Base-by-base conservation (phyloP, 2,888 invertebrate genomes). In the Protodeltote pygarga region DNA sequence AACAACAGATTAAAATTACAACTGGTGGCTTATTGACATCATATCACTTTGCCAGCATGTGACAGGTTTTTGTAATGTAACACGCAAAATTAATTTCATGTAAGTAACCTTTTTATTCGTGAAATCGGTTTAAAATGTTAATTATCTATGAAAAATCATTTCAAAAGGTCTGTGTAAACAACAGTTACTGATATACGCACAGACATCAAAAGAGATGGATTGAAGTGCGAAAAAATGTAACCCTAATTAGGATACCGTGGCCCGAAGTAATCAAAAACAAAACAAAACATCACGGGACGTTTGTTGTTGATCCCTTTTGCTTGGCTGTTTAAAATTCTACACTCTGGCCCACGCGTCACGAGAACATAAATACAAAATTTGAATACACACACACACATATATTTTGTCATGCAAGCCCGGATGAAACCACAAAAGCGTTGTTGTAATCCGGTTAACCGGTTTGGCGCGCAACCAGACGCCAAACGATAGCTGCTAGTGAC, bases 401-500 rank as follows among this genome's bases (percentile, higher is more conserved):
- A 71, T 79, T n/a, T 76, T 76, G 73, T 73, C 71, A 75, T 67
- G 62, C 63, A 63, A 61, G 61, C 61, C 65, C 66, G 62, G 60
- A 62, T 58, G 62, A 68, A 76, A 78, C 78, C 77, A 70, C 81
- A 81, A 77, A 65, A 78, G 75, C 78, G 71, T 71, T 63, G 73
- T 65, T 76, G 73, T 83, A 81, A 83, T 83, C 79, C 70, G 76
- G 77, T 83, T 79, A 79, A 67, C 76, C 73, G 79, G 80, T 73
- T 77, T 81, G 75, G 64, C 79, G 78, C 79, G 68, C 70, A 68
- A 67, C 73, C 75, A 71, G 70, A 63, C 69, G 68, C 67, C 74
- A 66, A 74, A 73, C 67, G 77, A 72, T 65, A 64, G 39, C 71
- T 77, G 80, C 52, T 44, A 20, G 57, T 73, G 80, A 77, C 79